Base-by-base conservation (phyloP, 2,113 vertebrate genomes). In the Misgurnus mizolepis region DNA sequence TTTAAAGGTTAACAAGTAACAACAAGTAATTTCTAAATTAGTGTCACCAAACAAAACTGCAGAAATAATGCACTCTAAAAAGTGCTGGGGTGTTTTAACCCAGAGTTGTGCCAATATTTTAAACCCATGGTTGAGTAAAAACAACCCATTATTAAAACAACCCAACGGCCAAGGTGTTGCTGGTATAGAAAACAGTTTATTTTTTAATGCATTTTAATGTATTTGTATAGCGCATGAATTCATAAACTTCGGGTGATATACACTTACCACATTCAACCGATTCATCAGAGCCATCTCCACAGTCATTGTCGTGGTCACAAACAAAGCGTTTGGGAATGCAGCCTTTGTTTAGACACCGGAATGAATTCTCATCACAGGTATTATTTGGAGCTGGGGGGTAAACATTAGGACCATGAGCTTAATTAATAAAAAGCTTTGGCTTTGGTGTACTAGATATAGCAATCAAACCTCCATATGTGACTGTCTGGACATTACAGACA, bases 241-340 rank as follows among this genome's bases (percentile, higher is more conserved):
- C 55, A 58, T n/a, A 58, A n/a, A 18, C 5, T 18, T 7, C n/a
- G 0, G 15, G 14, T 5, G 1, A 49, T 2, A 60, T 45, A 56
- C 15, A 58, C 95, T 94, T 89, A 92, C 98, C 96, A 91, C 98
- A 99, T 91, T 97, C 95, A 50, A 93, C 83, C 5, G 95, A 94
- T 90, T 99, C 98, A 89, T 99, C 98, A 1, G 97, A 98, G 61
- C 95, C 95, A 76, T 99, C 98, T 45, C 96, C 96, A 73, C 98
- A 99, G 90, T 99, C 98, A 1, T 99, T 93, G 69, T 99, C 98
- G 12, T 95, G 95, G 86, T 99, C 98, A 78, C 98, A 99, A 4
- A 98, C 94, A 79, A 98, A 99, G 18, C 94, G 92, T 62, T 95
- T 95, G 55, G 96, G 94, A 88, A 99, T 94, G 91, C 98, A 99